Evolutionary conservation across 2,888 invertebrate genomes (phyloP), one percentile per base, ranked within the genome.

Genomic region (Chymomyza caudatula): DNA sequence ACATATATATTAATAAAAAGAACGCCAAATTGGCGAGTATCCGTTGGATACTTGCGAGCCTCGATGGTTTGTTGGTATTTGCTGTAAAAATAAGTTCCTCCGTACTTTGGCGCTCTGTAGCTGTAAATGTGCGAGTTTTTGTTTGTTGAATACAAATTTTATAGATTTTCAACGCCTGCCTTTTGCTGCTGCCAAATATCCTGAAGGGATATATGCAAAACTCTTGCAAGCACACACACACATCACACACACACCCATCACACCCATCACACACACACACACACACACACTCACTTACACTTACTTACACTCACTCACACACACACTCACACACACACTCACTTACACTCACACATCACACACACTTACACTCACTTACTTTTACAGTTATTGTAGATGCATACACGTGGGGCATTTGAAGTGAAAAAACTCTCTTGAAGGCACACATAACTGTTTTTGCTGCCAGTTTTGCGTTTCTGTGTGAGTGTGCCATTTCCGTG

Each of bases 111-210:
- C 8, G 11, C 11, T 37, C 29, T 11, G 29, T 37, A 37, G 11
- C 44, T 43, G 20, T 58, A 13, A 44, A 22, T 22, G 22, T 44
- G 6, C 47, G 47, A 47, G 6, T 47, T 47, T 47, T 47, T 53
- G 68, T 81, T 75, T 78, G 67, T 76, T 78, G 71, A 67, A 76
- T 78, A 76, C 78, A 77, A 81, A 76, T 81, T 81, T 81, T 80
- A 80, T 78, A 67, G 76, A 81, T 71, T 81, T 80, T 78, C 76
- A 76, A 81, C 78, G 82, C 78, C 71, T 81, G 71, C 64, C 68
- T 44, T 58, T 67, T 57, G 63, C 67, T 63, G 67, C 69, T 77
- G 78, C 79, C 76, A 79, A 78, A 78, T 78, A 69, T 74, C 82
- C 78, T 78, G 73, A 68, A 80, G 80, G 69, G 47, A 63, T 67